These are phyloP conservation scores for Charina bottae DNA, from an alignment of 2,113 vertebrate genomes.

Conservation along the genomic window DNA sequence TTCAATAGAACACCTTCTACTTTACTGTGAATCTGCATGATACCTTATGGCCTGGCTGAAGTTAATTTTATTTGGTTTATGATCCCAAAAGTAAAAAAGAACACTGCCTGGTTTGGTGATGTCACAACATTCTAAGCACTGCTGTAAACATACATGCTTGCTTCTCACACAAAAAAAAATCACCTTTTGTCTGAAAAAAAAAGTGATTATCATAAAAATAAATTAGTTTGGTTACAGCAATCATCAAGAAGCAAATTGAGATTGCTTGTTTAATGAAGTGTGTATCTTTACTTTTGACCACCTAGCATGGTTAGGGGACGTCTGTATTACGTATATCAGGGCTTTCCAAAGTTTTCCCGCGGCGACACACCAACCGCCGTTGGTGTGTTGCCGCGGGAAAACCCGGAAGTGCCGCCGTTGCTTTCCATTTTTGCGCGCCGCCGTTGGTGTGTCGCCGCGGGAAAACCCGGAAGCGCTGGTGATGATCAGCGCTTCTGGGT, in stretches of 20 bases:
- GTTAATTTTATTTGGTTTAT: constrained; percentile 29
- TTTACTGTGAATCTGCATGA: constrained; percentile 18
- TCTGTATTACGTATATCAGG: no score
- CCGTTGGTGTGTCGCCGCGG: no score
- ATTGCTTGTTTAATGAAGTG: background rate
- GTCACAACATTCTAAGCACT: constrained; percentile 28
- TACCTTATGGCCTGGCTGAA: constrained; percentile 28
- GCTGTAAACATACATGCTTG: background rate
- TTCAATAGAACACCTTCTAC: constrained; percentile 40
- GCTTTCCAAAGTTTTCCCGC: no score
- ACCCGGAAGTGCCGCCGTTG: no score
- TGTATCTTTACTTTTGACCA: background rate
- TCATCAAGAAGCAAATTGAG: background rate
- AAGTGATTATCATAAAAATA: constrained; percentile 9
- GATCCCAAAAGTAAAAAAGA: constrained; percentile 52
- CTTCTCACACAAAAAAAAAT: background rate
- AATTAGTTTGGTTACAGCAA: background rate
- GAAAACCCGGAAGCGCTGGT: no score
- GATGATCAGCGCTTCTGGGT: no score
- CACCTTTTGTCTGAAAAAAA: constrained; percentile 2
- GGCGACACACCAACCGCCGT: no score
- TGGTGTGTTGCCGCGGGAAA: no score
- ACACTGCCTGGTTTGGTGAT: constrained; percentile 23
- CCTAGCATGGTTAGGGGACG: background rate
- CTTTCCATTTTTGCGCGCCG: no score